Evolutionary conservation across 2,888 invertebrate species (phyloP).

Genomic region (Escarpia spicata): DNA sequence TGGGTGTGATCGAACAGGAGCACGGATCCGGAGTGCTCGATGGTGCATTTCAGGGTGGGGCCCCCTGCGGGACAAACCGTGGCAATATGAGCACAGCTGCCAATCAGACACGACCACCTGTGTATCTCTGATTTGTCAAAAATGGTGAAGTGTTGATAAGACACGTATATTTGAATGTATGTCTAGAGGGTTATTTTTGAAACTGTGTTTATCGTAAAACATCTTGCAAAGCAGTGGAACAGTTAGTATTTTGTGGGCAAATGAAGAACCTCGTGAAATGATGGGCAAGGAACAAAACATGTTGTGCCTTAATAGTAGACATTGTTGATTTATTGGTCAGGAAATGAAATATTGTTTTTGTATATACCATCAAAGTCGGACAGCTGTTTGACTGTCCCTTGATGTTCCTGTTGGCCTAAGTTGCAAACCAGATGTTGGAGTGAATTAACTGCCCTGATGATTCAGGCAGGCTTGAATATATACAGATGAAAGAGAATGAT

Average conservation of each 20-base stretch:
- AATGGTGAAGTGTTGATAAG: background rate
- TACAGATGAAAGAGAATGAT: background rate
- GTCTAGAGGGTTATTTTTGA: background rate
- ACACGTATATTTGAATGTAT: background rate
- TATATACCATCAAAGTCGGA: background rate
- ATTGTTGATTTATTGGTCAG: background rate
- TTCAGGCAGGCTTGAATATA: background rate
- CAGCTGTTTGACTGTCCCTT: background rate
- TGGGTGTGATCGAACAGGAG: background rate
- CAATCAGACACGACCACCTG: background rate
- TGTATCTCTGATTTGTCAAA: background rate
- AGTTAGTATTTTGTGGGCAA: background rate
- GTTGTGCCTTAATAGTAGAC: background rate
- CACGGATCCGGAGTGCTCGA: background rate
- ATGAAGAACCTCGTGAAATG: background rate
- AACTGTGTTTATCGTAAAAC: background rate
- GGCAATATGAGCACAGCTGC: background rate
- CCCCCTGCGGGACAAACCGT: background rate
- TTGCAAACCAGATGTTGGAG: background rate
- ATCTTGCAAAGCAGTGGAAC: background rate
- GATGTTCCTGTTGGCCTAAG: background rate
- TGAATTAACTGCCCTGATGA: background rate
- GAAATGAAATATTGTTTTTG: background rate
- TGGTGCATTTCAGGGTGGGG: background rate
- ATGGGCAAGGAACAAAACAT: background rate